These are phyloP conservation scores for Hyperoplus immaculatus DNA, from an alignment of 2,797 vertebrate genomes.

Conservation along the genomic window DNA sequence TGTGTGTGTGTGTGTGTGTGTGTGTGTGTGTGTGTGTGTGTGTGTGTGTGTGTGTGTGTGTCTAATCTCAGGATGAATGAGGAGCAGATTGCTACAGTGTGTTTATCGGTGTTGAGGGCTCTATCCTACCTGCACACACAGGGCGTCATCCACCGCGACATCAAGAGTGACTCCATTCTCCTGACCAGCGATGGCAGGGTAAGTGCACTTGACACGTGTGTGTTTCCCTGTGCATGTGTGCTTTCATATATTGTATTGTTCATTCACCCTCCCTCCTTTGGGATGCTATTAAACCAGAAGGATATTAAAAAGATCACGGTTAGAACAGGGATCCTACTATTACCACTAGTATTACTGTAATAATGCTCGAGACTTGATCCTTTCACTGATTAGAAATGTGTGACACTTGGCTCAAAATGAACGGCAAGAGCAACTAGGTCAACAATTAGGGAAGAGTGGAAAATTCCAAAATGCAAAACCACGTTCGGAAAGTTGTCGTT, in stretches of 20 bases:
- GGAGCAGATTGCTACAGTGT: slow-evolving; percentile 98
- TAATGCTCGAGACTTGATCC: slow-evolving; percentile 6
- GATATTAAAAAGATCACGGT: neutral
- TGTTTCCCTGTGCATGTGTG: neutral
- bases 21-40: slow-evolving; percentile 25
- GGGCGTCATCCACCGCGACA: slow-evolving; percentile 98
- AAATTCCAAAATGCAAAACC: too few species aligned
- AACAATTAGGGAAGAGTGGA: too few species aligned
- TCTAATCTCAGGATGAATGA: slow-evolving; percentile 93
- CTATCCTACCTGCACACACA: slow-evolving; percentile 97
- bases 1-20: slow-evolving; percentile 12
- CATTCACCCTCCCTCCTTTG: neutral
- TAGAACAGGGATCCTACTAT: neutral
- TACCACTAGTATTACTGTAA: slow-evolving; percentile 1
- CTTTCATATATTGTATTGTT: neutral
- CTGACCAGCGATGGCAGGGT: slow-evolving; percentile 97
- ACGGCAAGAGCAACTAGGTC: too few species aligned
- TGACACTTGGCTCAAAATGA: too few species aligned
- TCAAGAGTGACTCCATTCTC: slow-evolving; percentile 98
- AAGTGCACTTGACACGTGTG: slow-evolving; percentile 55
- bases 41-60: slow-evolving; percentile 20
- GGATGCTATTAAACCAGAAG: slow-evolving; percentile 1
- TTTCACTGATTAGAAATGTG: slow-evolving; percentile 5
- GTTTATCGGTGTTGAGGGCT: slow-evolving; percentile 94
- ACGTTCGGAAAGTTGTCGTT: too few species aligned